Evolutionary conservation across 2,113 vertebrate genomes (phyloP).

Genomic region (Elephantulus edwardii): DNA sequence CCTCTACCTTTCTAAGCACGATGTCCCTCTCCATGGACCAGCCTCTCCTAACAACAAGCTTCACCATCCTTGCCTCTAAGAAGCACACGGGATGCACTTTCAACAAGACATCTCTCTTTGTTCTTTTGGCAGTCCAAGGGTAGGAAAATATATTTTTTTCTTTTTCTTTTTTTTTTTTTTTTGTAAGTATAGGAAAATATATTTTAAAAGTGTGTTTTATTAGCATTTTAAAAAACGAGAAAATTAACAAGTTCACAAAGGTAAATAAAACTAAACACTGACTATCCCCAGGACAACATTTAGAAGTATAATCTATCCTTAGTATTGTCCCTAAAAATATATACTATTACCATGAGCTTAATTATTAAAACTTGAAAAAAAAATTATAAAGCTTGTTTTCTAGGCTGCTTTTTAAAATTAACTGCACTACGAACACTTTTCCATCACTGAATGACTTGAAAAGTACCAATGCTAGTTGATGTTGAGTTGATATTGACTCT

Average conservation of each 20-base stretch:
- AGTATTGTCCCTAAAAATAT: not conserved
- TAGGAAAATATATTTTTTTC: too few relatives aligned
- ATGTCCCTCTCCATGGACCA: too few relatives aligned
- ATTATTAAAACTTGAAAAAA: not conserved
- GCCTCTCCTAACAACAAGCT: too few relatives aligned
- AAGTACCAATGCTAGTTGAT: not conserved
- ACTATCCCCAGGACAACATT: not conserved
- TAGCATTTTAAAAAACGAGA: not conserved
- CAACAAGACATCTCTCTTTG: too few relatives aligned
- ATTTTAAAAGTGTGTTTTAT: conserved; percentile 10
- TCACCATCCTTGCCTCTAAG: too few relatives aligned
- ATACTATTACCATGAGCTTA: not conserved
- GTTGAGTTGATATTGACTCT: not conserved
- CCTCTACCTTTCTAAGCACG: too few relatives aligned
- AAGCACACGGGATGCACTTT: too few relatives aligned
- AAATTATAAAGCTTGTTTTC: not conserved
- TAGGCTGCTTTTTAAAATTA: not conserved
- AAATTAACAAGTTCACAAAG: not conserved
- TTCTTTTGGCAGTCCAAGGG: too few relatives aligned
- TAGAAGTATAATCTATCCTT: not conserved
- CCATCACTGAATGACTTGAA: not conserved
- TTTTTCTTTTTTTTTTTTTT: too few relatives aligned
- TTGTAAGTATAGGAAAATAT: not conserved
- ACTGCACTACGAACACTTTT: not conserved
- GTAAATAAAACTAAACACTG: not conserved